A percentile compares a stretch with the other conserved stretches of the same genome.
Evolutionary conservation across 1,140 invertebrate species (phyloP).

Genomic region (Caligus rogercresseyi): DNA sequence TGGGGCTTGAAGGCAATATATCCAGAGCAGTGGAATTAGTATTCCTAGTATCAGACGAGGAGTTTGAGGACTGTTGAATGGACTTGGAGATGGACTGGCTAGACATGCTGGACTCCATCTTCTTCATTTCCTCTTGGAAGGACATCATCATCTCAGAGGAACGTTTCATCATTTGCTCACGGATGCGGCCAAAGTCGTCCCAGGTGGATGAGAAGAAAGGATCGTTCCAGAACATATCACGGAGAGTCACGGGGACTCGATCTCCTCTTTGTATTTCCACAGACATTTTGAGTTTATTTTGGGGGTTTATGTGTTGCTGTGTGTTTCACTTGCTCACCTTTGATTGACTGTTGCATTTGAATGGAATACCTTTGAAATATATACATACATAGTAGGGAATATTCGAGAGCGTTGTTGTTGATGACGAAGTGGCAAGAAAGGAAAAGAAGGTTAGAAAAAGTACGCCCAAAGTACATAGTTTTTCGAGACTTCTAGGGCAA

Average conservation of each 20-base stretch:
- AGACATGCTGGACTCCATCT: not conserved
- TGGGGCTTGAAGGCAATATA: not conserved
- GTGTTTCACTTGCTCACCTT: too few relatives aligned
- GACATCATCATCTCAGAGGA: not conserved
- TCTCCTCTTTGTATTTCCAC: not conserved
- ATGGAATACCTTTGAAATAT: too few relatives aligned
- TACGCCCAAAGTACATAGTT: too few relatives aligned
- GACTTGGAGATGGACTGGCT: not conserved
- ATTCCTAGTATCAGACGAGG: not conserved
- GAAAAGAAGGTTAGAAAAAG: too few relatives aligned
- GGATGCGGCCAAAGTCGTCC: conserved; percentile 7
- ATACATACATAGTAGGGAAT: too few relatives aligned
- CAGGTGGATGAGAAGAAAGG: conserved; percentile 9
- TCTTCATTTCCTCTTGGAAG: conserved; percentile 11
- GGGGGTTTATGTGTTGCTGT: too few relatives aligned
- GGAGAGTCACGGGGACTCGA: not conserved
- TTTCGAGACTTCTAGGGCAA: too few relatives aligned
- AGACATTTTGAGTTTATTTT: not conserved
- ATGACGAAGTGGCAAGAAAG: too few relatives aligned
- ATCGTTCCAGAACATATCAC: conserved; percentile 2
- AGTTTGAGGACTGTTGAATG: not conserved
- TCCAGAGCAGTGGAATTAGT: not conserved
- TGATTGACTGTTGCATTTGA: too few relatives aligned
- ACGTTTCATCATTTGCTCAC: not conserved
- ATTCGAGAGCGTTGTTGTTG: too few relatives aligned